phyloP scores from a whole-genome alignment of 2,888 invertebrate species.

The Tetropium fuscum region DNA sequence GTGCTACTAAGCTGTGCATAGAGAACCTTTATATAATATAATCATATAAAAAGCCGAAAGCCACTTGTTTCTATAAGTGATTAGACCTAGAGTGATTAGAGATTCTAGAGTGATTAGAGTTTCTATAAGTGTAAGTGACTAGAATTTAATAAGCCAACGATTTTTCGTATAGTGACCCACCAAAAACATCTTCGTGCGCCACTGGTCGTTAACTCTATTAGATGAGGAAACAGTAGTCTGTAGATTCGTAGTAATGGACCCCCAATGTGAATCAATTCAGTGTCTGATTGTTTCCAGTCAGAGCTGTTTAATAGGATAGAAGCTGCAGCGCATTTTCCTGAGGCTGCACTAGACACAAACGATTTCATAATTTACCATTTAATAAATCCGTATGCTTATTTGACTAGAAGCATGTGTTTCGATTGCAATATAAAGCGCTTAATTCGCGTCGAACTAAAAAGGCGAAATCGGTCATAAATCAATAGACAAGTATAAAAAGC shows the following conservation, averaged over 20 bases:
- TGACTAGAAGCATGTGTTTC: constrained; percentile 31
- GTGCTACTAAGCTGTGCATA: too few species aligned
- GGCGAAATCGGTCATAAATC: background rate
- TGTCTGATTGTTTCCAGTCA: constrained; percentile 66
- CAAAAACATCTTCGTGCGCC: constrained; percentile 25
- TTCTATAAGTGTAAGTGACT: too few species aligned
- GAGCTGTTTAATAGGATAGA: constrained; percentile 64
- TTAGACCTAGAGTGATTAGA: too few species aligned
- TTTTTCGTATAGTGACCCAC: too few species aligned
- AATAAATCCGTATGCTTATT: constrained; percentile 46
- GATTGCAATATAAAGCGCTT: background rate
- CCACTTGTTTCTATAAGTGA: too few species aligned
- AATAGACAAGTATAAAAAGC: too few species aligned
- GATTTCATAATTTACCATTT: constrained; percentile 60
- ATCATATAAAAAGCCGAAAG: too few species aligned
- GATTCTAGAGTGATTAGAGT: too few species aligned
- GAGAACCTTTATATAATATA: too few species aligned
- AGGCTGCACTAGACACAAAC: constrained; percentile 62
- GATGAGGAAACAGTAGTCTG: constrained; percentile 55
- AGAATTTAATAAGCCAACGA: too few species aligned
- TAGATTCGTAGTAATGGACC: constrained; percentile 64
- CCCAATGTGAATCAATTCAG: constrained; percentile 66
- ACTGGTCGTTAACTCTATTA: constrained; percentile 47
- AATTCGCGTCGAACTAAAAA: background rate
- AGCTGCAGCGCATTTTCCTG: constrained; percentile 42